Evolutionary conservation across 2,797 vertebrate genomes (phyloP), one percentile per base, ranked within the genome.

Genomic region (Enoplosus armatus): DNA sequence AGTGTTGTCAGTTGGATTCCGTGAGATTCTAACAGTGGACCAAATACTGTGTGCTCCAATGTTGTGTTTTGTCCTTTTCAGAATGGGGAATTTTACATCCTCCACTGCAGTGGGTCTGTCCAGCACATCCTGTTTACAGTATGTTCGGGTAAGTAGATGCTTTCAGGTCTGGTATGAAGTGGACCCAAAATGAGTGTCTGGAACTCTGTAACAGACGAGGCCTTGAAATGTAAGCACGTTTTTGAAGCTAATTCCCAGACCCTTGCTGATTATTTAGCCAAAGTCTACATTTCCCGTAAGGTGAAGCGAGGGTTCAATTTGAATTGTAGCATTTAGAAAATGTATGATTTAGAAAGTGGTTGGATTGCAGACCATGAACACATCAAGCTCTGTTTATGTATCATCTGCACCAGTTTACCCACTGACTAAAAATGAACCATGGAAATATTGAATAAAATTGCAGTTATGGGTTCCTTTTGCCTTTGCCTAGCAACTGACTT

Each of bases 11-110:
- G 60, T 73, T 54, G 12, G n/a, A 69, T 59, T 63, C 1, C 18
- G 22, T 24, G 22, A 8, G 33, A 58, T 54, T 31, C 0, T 31
- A 2, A 14, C 12, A 51, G n/a, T 18, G 18, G 4, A 35, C 1
- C 11, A 8, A 27, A 39, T 26, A 7, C 1, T 79, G 1, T 15
- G 35, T 83, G 31, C 63, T 31, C 4, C 5, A 33, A 61, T 24
- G 4, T 14, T 76, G 20, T 69, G 8, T 3, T 27, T 75, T 82
- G 58, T 61, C 16, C 86, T 50, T 85, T 93, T 69, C 74, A 96
- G 96, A 82, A 96, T 96, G 96, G 96, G 96, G 14, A 96, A 96
- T 55, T 91, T 91, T 0, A 92, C 91, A 0, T 95, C 95, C 1
- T 84, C 91, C 20, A 53, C 85, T 11, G 1, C 88, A 11, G 85